A percentile compares a stretch with the other conserved stretches of the same genome.
These are phyloP conservation scores for Platorchestia sp. DNA, from an alignment of 1,140 invertebrate genomes.

Conservation along the genomic window DNA sequence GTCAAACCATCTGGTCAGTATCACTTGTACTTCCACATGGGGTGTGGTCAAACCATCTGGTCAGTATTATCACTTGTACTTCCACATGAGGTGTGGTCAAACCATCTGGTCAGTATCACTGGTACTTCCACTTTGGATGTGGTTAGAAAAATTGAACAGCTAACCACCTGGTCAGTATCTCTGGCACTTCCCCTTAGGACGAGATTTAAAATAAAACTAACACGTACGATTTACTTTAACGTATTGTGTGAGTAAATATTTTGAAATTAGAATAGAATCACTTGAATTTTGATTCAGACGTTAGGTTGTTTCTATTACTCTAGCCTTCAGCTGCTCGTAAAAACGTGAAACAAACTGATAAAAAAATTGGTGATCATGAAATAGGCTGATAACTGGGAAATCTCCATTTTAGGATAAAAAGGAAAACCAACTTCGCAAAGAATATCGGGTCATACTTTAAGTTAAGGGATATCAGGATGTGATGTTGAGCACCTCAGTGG, in stretches of 20 bases:
- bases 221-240: background rate
- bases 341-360: too few relatives aligned
- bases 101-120: background rate
- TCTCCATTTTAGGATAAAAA: too few relatives aligned
- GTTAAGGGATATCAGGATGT: too few relatives aligned
- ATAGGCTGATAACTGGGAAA: too few relatives aligned
- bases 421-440: too few relatives aligned
- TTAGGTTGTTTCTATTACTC: too few relatives aligned
- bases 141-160: background rate
- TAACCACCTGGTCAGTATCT: background rate
- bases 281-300: background rate
- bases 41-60: background rate
- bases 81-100: background rate
- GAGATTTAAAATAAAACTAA: background rate
- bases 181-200: background rate
- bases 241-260: background rate
- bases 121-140: background rate
- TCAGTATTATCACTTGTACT: background rate
- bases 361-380: too few relatives aligned
- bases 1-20: background rate
- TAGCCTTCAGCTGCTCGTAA: too few relatives aligned
- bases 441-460: too few relatives aligned
- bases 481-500: too few relatives aligned
- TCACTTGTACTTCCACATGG: background rate
- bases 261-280: background rate